Conservation (phyloP, 2,888 invertebrate genomes). For the Meloe dianella region DNA sequence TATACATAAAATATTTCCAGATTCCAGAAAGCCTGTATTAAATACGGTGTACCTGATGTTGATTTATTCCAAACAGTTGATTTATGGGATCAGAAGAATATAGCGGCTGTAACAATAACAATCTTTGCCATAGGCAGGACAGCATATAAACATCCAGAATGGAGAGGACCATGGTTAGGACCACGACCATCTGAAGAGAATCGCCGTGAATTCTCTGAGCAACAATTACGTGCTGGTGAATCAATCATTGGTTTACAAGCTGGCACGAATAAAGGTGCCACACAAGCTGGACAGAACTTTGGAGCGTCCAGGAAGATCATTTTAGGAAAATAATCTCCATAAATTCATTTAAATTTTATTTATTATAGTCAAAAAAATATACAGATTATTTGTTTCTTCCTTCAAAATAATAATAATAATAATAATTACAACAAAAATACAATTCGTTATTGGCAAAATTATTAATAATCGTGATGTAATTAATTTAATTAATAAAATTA, state of each 20-base stretch:
- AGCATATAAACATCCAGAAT: constrained; percentile 84
- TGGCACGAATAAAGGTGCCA: constrained; percentile 84
- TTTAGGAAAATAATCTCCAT: constrained; percentile 69
- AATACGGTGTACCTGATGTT: constrained; percentile 83
- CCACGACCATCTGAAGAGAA: constrained; percentile 88
- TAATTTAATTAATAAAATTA: background rate
- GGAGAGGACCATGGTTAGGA: constrained; percentile 81
- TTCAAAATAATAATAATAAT: background rate
- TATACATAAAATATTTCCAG: too few relatives aligned
- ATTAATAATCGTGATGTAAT: constrained; percentile 12
- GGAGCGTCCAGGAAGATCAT: constrained; percentile 85
- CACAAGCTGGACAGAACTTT: constrained; percentile 85
- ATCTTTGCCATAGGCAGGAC: constrained; percentile 88
- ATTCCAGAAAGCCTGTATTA: constrained; percentile 81
- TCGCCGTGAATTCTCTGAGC: constrained; percentile 79
- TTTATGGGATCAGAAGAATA: constrained; percentile 89
- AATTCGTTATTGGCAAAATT: background rate
- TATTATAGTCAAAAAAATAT: constrained; percentile 18
- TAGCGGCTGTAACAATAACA: constrained; percentile 84
- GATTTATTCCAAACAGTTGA: constrained; percentile 93
- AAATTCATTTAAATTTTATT: background rate
- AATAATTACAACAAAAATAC: constrained; percentile 1
- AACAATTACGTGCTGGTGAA: constrained; percentile 82
- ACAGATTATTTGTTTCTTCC: background rate
- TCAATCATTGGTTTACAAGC: constrained; percentile 86